Conservation (phyloP, 2,113 vertebrate species). For the Lethenteron camtschaticum region DNA sequence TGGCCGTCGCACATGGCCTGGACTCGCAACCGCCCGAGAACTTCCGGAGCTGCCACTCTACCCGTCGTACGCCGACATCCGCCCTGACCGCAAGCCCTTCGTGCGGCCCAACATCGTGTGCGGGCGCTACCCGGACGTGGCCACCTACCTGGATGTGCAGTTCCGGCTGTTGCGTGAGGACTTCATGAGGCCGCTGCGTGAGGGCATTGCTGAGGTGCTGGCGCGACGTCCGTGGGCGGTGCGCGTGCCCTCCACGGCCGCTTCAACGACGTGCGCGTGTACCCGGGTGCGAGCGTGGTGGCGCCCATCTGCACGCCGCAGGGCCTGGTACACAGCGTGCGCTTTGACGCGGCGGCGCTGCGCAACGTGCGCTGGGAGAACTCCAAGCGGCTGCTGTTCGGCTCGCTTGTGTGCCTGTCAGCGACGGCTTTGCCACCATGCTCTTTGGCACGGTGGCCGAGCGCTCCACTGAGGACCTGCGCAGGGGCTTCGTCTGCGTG, state of each 20-base stretch:
- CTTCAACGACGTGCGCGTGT: slow-evolving; percentile 59
- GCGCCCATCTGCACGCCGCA: slow-evolving; percentile 30
- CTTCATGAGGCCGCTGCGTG: slow-evolving; percentile 59
- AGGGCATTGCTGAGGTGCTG: slow-evolving; percentile 51
- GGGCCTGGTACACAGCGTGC: slow-evolving; percentile 45
- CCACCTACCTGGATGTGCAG: slow-evolving; percentile 64
- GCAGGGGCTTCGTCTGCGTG: slow-evolving; percentile 35
- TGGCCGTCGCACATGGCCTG: slow-evolving; percentile 29
- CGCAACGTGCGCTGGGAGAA: slow-evolving; percentile 54
- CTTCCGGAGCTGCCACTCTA: slow-evolving; percentile 50
- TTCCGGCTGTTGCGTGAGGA: slow-evolving; percentile 79
- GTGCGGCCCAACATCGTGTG: slow-evolving; percentile 46
- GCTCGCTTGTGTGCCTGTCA: slow-evolving; percentile 69
- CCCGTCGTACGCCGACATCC: slow-evolving; percentile 47
- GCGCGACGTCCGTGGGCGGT: slow-evolving; percentile 22
- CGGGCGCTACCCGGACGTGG: slow-evolving; percentile 34
- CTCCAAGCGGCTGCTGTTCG: slow-evolving; percentile 60
- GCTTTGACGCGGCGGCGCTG: slow-evolving; percentile 46
- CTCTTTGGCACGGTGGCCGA: slow-evolving; percentile 64
- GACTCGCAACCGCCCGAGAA: slow-evolving; percentile 26
- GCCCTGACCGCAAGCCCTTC: slow-evolving; percentile 33
- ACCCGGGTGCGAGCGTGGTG: slow-evolving; percentile 37
- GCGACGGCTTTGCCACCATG: slow-evolving; percentile 56
- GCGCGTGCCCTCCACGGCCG: slow-evolving; percentile 16
- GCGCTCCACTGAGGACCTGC: slow-evolving; percentile 28